Percentiles rank a stretch among this genome's conserved stretches.
Conservation (phyloP, 2,797 vertebrate genomes). For the Urocyon cinereoargenteus region DNA sequence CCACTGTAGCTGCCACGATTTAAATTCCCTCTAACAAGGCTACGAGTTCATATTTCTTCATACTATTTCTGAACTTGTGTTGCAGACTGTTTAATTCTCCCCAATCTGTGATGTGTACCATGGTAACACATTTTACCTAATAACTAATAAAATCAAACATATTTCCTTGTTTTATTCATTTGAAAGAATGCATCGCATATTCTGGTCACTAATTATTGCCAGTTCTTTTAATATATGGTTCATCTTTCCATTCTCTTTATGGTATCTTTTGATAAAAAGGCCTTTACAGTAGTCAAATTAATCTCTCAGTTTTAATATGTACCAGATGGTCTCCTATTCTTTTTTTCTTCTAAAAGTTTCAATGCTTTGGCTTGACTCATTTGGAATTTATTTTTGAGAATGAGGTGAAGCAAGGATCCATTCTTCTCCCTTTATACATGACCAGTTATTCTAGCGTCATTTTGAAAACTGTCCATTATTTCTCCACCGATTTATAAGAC, state of each 20-base stretch:
- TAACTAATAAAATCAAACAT: not conserved
- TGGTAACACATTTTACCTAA: not conserved
- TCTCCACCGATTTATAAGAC: not conserved
- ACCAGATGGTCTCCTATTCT: not conserved
- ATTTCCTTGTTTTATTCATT: slow-evolving; percentile 27
- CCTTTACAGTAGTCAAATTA: slow-evolving; percentile 28
- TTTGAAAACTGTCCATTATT: not conserved
- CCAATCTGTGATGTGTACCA: not conserved
- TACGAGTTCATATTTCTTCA: not conserved
- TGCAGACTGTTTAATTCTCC: not conserved
- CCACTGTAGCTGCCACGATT: not conserved
- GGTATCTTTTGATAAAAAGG: not conserved
- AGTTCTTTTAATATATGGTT: not conserved
- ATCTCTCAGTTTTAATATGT: slow-evolving; percentile 22
- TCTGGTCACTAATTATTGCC: not conserved
- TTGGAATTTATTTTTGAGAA: slow-evolving; percentile 48
- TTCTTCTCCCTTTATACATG: not conserved
- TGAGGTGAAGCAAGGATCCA: not conserved
- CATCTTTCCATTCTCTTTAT: slow-evolving; percentile 16
- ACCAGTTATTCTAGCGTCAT: slow-evolving; percentile 16
- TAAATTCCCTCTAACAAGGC: not conserved
- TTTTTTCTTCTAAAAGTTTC: slow-evolving; percentile 12
- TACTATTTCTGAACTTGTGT: not conserved
- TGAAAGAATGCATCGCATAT: not conserved
- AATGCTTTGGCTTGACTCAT: not conserved